These are phyloP conservation scores for Oppia nitens DNA, from an alignment of 1,140 invertebrate genomes.

Conservation along the genomic window DNA sequence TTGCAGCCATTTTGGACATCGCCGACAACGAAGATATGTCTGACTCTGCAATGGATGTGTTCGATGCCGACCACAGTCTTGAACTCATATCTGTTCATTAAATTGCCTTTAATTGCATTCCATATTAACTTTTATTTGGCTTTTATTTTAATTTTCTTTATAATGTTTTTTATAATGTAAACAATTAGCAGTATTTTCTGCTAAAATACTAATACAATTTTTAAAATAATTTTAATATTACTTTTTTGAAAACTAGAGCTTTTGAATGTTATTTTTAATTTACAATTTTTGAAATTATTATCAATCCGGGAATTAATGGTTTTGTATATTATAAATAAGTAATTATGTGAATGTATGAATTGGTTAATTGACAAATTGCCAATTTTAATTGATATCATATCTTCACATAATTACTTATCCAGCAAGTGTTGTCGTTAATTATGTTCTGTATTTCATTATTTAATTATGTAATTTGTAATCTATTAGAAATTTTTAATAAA, in stretches of 20 bases:
- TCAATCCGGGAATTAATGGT: too few species aligned
- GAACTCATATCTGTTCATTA: background rate
- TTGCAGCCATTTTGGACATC: background rate
- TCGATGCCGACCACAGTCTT: background rate
- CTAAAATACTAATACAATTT: too few species aligned
- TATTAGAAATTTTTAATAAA: background rate
- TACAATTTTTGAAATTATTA: too few species aligned
- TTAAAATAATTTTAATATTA: too few species aligned
- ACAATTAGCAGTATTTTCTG: too few species aligned
- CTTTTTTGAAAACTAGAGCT: too few species aligned
- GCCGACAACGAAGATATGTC: background rate
- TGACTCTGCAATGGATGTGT: background rate
- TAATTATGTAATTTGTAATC: background rate
- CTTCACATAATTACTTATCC: background rate
- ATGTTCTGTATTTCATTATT: background rate
- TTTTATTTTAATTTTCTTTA: background rate
- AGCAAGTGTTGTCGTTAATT: background rate
- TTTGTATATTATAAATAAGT: too few species aligned
- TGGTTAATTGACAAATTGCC: too few species aligned
- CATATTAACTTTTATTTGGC: background rate
- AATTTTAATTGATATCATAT: too few species aligned
- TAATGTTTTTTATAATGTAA: too few species aligned
- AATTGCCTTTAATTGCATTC: background rate
- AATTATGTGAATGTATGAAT: too few species aligned
- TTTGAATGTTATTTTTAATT: too few species aligned